Evolutionary conservation across 30 jellyfish, hydroid and myxozoan species (phyloP), one percentile per base, ranked within the genome.

Genomic region (Aurelia aurita complex sp. Pacific): DNA sequence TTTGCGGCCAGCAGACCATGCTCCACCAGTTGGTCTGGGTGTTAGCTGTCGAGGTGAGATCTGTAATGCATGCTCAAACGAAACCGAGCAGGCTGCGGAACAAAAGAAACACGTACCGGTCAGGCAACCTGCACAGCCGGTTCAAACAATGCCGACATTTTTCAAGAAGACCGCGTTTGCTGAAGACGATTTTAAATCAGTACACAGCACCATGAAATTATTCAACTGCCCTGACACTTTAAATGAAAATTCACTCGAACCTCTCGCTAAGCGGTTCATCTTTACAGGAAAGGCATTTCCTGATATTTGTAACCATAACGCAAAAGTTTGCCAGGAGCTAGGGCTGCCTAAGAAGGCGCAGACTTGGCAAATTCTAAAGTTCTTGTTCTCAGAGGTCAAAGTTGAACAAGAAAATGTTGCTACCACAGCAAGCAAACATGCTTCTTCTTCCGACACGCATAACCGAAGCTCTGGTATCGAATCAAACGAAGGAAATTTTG

Each of bases 11-110:
- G 97, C 97, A 5, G 91, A 82, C 18, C 94, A 90, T 54, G 99
- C 98, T 51, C 97, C 98, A 4, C 97, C 99, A 0, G 96, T 95
- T 35, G 99, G 97, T 8, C 92, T 95, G 40, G 96, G 99, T 16
- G 23, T 95, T 62, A 85, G 98, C 62, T 96, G 97, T 61, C 36
- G 63, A 64, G 99, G 99, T 8, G 89, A 79, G 43, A 64, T 95
- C 64, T 95, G 97, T 59, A 82, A 82, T 68, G 91, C 99, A 19
- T 89, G 67, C 55, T 80, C 97, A 7, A 81, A 78, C 50, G 77
- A 85, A 61, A 67, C 77, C n/a, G 83, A 74, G 73, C 88, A 63
- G 7, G 78, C 75, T 19, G 70, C n/a, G 33, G 88, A 81, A 12
- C 82, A 38, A 23, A 82, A 67, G 43, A 74, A 67, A 50, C 42